Percentiles rank a stretch among this genome's conserved stretches.
Evolutionary conservation across 1,140 invertebrate species (phyloP).

Genomic region (Brachionus sp.): DNA sequence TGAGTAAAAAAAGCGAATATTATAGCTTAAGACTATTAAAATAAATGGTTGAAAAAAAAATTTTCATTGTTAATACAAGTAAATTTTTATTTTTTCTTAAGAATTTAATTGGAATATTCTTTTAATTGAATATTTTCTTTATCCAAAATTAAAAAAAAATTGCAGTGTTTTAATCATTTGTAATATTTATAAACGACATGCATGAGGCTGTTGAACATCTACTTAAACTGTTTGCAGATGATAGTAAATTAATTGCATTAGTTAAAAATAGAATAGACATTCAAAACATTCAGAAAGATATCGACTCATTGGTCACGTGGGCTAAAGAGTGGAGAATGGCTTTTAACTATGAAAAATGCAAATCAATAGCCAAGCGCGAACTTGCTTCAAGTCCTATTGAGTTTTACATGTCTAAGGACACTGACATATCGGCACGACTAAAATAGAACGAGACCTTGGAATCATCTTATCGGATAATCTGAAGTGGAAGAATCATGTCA

Average conservation of each 20-base stretch:
- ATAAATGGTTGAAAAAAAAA: too few species aligned
- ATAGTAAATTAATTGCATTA: not conserved
- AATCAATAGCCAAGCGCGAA: not conserved
- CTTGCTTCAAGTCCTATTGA: not conserved
- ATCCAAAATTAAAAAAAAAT: too few species aligned
- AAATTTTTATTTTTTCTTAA: too few species aligned
- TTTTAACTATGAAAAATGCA: not conserved
- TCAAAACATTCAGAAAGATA: not conserved
- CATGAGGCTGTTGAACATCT: too few species aligned
- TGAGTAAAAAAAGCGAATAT: too few species aligned
- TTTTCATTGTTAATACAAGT: too few species aligned
- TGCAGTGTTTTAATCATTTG: too few species aligned
- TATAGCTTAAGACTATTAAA: too few species aligned
- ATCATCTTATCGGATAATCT: not conserved
- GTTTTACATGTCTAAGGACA: not conserved
- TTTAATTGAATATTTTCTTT: too few species aligned
- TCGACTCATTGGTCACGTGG: conserved; percentile 1
- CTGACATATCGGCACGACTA: not conserved
- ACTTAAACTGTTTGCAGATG: not conserved
- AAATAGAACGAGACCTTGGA: not conserved
- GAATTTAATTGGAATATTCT: too few species aligned
- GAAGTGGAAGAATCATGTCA: not conserved
- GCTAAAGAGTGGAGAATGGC: not conserved
- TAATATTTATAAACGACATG: too few species aligned
- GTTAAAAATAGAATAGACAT: not conserved